These are phyloP conservation scores for Furnarius figulus DNA, from an alignment of 2,113 vertebrate genomes.

Conservation along the genomic window DNA sequence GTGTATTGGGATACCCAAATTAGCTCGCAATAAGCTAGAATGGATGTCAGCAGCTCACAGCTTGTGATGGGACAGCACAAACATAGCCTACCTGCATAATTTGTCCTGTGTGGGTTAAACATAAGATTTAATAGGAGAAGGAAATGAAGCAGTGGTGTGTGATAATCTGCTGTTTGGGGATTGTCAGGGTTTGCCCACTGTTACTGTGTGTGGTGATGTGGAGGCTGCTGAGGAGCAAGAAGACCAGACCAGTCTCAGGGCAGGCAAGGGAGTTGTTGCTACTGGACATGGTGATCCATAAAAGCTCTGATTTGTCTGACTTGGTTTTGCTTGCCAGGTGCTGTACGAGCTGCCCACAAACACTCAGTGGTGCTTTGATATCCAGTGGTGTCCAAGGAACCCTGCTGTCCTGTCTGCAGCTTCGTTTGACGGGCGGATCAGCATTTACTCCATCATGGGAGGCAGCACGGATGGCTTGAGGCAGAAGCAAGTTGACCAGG, in stretches of 20 bases:
- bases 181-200: background rate
- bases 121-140: background rate
- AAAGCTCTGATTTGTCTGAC: background rate
- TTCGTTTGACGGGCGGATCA: constrained; percentile 89
- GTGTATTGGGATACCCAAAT: background rate
- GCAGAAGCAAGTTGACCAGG: constrained; percentile 85
- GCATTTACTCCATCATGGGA: constrained; percentile 95
- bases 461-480: constrained; percentile 82
- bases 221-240: background rate
- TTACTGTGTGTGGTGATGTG: fast-evolving
- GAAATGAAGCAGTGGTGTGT: background rate
- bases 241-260: background rate
- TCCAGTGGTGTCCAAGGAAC: constrained; percentile 97
- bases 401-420: constrained; percentile 92
- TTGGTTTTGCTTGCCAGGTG: constrained; percentile 74
- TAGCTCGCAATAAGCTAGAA: background rate
- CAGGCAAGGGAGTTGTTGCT: background rate
- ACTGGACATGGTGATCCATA: fast-evolving
- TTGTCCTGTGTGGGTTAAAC: background rate
- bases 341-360: constrained; percentile 92
- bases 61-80: background rate
- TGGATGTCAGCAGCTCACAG: background rate
- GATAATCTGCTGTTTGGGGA: background rate
- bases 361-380: constrained; percentile 97
- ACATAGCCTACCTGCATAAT: background rate